Evolutionary conservation across 2,888 invertebrate genomes (phyloP).

Genomic region (Rotaria socialis): DNA sequence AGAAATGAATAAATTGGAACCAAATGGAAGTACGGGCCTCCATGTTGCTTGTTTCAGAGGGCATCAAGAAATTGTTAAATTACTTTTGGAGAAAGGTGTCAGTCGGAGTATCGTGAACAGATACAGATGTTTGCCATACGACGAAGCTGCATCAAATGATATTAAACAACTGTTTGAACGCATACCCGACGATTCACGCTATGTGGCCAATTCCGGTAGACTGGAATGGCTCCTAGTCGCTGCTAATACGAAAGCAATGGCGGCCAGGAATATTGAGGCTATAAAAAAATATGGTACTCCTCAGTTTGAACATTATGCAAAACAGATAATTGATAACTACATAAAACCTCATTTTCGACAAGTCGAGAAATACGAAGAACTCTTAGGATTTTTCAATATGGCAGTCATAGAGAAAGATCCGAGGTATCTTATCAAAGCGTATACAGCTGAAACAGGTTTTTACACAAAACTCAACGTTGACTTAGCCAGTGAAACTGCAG

Average conservation of each 20-base stretch:
- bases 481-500: neutral
- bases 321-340: neutral
- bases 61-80: neutral
- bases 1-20: neutral
- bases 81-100: neutral
- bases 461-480: neutral
- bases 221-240: neutral
- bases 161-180: neutral
- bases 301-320: neutral
- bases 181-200: neutral
- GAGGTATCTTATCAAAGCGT: neutral
- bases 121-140: neutral
- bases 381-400: neutral
- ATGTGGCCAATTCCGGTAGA: neutral
- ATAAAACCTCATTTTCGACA: neutral
- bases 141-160: neutral
- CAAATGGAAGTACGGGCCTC: neutral
- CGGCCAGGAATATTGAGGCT: neutral
- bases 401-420: neutral
- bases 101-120: neutral
- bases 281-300: neutral
- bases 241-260: neutral
- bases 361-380: neutral
- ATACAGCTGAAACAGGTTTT: neutral
- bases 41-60: neutral